phyloP scores from a whole-genome alignment of 1,140 invertebrate genomes.

The Drosophila pruinosa region DNA sequence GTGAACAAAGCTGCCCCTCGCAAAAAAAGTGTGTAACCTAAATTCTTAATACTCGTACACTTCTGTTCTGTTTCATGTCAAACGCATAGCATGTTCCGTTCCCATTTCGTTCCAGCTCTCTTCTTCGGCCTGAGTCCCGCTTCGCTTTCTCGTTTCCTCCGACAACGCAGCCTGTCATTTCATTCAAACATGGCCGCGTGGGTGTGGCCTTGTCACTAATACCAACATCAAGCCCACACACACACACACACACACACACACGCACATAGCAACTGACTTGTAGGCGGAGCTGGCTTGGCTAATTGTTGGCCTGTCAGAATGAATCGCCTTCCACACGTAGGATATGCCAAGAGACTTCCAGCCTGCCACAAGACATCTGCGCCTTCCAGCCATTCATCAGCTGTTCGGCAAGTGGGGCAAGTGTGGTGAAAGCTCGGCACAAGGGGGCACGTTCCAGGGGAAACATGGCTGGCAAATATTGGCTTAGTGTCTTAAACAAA shows the following conservation, averaged over 20 bases:
- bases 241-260: neutral
- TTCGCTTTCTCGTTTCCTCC: conserved; percentile 40
- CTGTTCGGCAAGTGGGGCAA: conserved; percentile 51
- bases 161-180: conserved; percentile 53
- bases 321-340: conserved; percentile 47
- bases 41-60: conserved; percentile 67
- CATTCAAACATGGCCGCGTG: conserved; percentile 82
- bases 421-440: conserved; percentile 58
- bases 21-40: conserved; percentile 69
- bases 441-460: neutral
- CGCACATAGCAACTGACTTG: conserved; percentile 29
- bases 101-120: conserved; percentile 41
- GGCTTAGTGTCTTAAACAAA: conserved; percentile 31
- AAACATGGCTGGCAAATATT: conserved; percentile 25
- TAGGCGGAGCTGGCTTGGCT: conserved; percentile 63
- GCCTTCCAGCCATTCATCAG: conserved; percentile 67
- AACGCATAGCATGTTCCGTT: conserved; percentile 25
- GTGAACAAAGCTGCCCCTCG: conserved; percentile 15
- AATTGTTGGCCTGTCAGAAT: conserved; percentile 54
- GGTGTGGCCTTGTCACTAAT: conserved; percentile 72
- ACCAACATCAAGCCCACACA: conserved; percentile 25
- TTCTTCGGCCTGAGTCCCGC: neutral
- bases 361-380: conserved; percentile 29
- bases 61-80: conserved; percentile 31
- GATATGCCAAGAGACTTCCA: conserved; percentile 43